A percentile compares a stretch with the other conserved stretches of the same genome.
Evolutionary conservation across 2,888 invertebrate species (phyloP).

Genomic region (Deilephila porcellus): DNA sequence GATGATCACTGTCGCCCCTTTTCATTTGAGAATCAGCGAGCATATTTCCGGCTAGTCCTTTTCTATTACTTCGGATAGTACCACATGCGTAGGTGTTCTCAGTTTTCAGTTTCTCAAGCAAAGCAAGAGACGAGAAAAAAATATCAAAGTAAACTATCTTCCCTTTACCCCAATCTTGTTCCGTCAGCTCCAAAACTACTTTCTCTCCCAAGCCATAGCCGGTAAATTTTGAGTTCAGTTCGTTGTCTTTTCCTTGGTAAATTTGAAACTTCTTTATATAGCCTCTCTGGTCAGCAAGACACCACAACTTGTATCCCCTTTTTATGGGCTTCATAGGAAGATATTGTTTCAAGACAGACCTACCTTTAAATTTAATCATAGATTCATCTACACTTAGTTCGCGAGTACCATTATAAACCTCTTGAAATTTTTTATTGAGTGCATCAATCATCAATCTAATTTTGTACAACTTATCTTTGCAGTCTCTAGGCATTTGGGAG

Average conservation of each 20-base stretch:
- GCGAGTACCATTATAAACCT: constrained; percentile 40
- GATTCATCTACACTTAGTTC: constrained; percentile 45
- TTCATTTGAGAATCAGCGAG: constrained; percentile 38
- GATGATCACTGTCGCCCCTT: constrained; percentile 37
- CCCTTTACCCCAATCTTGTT: too few species aligned
- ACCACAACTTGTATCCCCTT: constrained; percentile 47
- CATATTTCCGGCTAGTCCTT: constrained; percentile 15
- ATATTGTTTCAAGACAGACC: constrained; percentile 48
- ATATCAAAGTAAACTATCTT: too few species aligned
- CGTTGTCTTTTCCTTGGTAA: constrained; percentile 41
- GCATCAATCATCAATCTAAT: constrained; percentile 36
- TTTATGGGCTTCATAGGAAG: constrained; percentile 53
- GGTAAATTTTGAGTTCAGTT: constrained; percentile 35
- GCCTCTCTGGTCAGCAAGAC: constrained; percentile 34
- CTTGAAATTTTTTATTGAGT: constrained; percentile 41
- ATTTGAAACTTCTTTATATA: constrained; percentile 40
- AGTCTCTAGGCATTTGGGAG: constrained; percentile 37
- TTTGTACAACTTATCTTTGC: constrained; percentile 43
- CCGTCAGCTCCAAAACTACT: too few species aligned
- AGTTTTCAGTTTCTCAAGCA: too few species aligned
- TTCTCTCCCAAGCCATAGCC: constrained; percentile 23
- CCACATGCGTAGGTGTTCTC: too few species aligned
- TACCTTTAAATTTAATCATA: constrained; percentile 44
- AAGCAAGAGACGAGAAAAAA: too few species aligned
- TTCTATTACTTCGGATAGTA: too few species aligned